phyloP scores from a whole-genome alignment of 2,113 vertebrate genomes.

The Azemiops feae region DNA sequence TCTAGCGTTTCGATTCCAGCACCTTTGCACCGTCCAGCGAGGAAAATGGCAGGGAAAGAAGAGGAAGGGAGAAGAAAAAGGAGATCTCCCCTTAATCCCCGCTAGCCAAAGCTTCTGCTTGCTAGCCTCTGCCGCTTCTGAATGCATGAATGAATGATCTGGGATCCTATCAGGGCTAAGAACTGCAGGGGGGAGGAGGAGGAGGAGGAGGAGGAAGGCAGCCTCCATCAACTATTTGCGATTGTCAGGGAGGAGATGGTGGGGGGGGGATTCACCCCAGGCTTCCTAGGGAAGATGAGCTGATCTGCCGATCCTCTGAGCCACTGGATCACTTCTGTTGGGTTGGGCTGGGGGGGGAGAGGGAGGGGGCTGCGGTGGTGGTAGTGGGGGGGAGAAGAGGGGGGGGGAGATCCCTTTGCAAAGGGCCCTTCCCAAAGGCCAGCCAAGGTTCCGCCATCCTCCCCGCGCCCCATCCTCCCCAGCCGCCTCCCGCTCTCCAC shows the following conservation, averaged over 20 bases:
- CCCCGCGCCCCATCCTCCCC: neutral
- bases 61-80: neutral
- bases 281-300: neutral
- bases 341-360: neutral
- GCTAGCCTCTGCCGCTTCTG: neutral
- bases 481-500: neutral
- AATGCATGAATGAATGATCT: neutral
- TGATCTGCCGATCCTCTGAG: neutral
- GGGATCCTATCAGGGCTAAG: neutral
- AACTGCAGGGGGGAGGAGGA: neutral
- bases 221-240: too few species aligned
- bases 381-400: neutral
- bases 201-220: neutral
- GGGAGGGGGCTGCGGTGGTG: too few species aligned
- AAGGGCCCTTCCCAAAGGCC: neutral
- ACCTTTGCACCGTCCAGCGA: neutral
- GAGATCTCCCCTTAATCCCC: neutral
- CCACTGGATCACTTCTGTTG: neutral
- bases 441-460: too few species aligned
- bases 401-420: neutral
- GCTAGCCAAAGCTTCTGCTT: neutral
- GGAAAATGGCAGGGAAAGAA: neutral
- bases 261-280: too few species aligned
- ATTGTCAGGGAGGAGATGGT: too few species aligned
- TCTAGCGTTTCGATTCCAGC: neutral